Base-by-base conservation (phyloP, 2,888 invertebrate species). In the Leucophenga montana region DNA sequence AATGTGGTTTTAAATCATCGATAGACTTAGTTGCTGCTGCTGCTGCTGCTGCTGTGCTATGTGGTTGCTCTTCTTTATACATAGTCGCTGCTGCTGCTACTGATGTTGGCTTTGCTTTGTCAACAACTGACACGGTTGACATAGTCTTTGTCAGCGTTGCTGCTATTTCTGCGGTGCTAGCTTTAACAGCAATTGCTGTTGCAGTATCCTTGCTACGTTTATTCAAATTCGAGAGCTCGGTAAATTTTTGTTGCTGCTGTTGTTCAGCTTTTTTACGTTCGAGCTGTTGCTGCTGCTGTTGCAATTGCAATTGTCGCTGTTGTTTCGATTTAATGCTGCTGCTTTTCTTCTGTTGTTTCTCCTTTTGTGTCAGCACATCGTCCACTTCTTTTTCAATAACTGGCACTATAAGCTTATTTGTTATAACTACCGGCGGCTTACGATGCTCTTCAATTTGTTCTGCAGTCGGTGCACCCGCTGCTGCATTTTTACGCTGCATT, bases 341-440 rank as follows among this genome's bases (percentile, higher is more conserved):
- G 71, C 18, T 57, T 54, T 13, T 62, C 68, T 75, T 33, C 67
- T 67, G 14, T 66, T 74, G 72, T 66, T 83, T 86, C 73, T 87
- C 85, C 72, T 84, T 85, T 44, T 79, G 84, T 1, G 78, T 80
- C 6, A 87, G 73, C 48, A 86, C 87, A 70, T 86, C 84, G 44
- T 87, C 85, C 39, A 86, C 75, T 56, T 86, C 84, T 74, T 88
- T 88, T 64, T 87, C 89, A 67, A 89, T 88, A 9, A 89, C 88
- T 0, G 89, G 89, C 1, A 89, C 89, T 59, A 89, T 83, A 46
- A 89, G 72, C 68, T 89, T 87, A 53, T 85, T 84, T 18, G 82
- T 84, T 74, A 89, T 81, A 48, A 80, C 77, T 67, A 86, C 87
- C 0, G 89, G 88, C 3, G 86, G 85, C 44, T 71, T 69, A 18